phyloP scores from a whole-genome alignment of 2,888 invertebrate genomes.

The Lycia hirtaria region DNA sequence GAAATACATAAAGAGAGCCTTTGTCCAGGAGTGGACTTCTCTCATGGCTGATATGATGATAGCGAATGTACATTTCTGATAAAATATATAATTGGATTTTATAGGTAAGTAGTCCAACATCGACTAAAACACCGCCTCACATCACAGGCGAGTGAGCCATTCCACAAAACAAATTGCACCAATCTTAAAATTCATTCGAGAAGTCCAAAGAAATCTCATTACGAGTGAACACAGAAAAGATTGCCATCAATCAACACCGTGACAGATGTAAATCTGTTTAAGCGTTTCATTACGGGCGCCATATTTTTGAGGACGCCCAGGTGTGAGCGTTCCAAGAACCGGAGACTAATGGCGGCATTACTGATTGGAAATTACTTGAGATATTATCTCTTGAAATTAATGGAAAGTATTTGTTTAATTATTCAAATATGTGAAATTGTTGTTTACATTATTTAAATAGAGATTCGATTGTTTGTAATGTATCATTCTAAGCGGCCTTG shows the following conservation, averaged over 20 bases:
- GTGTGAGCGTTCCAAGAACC: constrained; percentile 29
- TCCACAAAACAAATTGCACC: constrained; percentile 32
- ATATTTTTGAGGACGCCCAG: constrained; percentile 54
- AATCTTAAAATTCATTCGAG: constrained; percentile 34
- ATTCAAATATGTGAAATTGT: background rate
- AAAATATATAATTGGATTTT: no score
- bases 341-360: constrained; percentile 17
- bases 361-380: constrained; percentile 30
- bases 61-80: no score
- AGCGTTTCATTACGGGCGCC: constrained; percentile 67
- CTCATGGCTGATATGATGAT: no score
- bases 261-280: constrained; percentile 64
- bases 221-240: constrained; percentile 39
- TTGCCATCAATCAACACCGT: constrained; percentile 59
- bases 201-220: constrained; percentile 42
- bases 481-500: no score
- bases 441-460: no score
- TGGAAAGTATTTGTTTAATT: background rate
- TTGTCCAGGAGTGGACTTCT: no score
- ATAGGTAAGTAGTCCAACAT: no score
- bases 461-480: no score
- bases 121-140: no score
- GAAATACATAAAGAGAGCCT: no score
- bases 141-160: no score
- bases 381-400: constrained; percentile 11